Base-by-base conservation (phyloP, 2,888 invertebrate genomes). In the Luperina testacea region DNA sequence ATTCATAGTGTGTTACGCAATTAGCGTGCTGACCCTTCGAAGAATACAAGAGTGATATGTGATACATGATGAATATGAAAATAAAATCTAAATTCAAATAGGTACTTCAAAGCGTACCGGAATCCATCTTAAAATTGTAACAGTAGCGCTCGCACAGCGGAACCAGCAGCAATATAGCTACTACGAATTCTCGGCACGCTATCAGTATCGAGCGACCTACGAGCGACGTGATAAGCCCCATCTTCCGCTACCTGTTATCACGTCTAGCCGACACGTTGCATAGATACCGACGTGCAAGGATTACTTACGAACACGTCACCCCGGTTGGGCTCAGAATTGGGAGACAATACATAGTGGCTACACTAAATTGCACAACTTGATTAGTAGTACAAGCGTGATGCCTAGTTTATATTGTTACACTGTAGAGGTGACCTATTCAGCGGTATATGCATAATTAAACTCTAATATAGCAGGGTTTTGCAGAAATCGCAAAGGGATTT, bases 171-270 rank as follows among this genome's bases (percentile, higher is more conserved):
- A 80, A 71, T 77, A 61, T 32, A 69, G 45, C 68, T 78, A 88
- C 86, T 89, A 82, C 68, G 81, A 83, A 94, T 95, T 94, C 94
- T 67, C 80, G 84, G 92, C 94, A 92, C 95, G 94, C 92, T 70
- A 51, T 67, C 73, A 83, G 89, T 95, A 95, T 95, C 94, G 95
- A 95, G 92, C 95, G 94, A 91, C 93, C 94, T 89, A 92, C 91
- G 89, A 88, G 85, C 84, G 85, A 82, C 80, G 79, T 92, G 92
- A 94, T 93, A 93, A 92, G 87, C 85, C 84, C 80, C 67, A 67
- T 70, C 82, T 81, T 87, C 86, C 84, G 70, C 81, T 78, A 65
- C 72, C 64, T 81, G 80, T 85, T 88, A 85, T 86, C 88, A 83
- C 78, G 82, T 83, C 81, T 83, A 72, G 77, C 68, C 80, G 73